A percentile compares a stretch with the other conserved stretches of the same genome.
phyloP scores from a whole-genome alignment of 2,113 vertebrate species.

The Rana temporaria region DNA sequence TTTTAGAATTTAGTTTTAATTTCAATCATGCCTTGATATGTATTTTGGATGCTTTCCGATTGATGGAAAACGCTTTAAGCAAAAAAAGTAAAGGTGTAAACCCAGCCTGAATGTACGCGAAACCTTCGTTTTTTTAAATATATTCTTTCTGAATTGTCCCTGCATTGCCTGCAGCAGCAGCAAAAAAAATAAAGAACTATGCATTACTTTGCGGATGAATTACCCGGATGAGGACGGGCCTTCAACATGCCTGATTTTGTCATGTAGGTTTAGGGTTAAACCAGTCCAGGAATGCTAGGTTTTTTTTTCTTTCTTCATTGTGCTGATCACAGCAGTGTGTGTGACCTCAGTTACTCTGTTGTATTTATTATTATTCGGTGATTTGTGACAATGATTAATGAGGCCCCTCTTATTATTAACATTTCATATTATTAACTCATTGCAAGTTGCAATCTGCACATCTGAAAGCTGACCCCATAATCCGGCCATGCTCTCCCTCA shows the following conservation, averaged over 20 bases:
- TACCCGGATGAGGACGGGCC: neutral
- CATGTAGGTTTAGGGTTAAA: constrained; percentile 19
- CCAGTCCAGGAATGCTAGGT: neutral
- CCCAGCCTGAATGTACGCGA: too few relatives aligned
- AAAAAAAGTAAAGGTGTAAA: too few relatives aligned
- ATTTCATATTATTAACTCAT: constrained; percentile 31
- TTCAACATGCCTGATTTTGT: neutral
- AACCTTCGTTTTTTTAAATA: too few relatives aligned
- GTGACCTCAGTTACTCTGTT: constrained; percentile 5
- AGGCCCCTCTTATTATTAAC: constrained; percentile 21
- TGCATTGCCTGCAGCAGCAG: too few relatives aligned
- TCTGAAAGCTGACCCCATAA: neutral
- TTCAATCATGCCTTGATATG: too few relatives aligned
- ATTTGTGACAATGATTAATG: constrained; percentile 28
- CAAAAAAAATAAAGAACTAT: neutral
- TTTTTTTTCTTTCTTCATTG: neutral
- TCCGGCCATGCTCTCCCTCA: neutral
- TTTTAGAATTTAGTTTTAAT: too few relatives aligned
- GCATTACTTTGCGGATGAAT: neutral
- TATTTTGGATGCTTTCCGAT: too few relatives aligned
- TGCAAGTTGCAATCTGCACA: neutral
- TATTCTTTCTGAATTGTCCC: too few relatives aligned
- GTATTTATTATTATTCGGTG: constrained; percentile 23
- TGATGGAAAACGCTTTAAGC: too few relatives aligned
- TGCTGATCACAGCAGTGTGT: neutral